Conservation (phyloP, 2,797 vertebrate genomes). For the Melanotaenia parkinsoni region DNA sequence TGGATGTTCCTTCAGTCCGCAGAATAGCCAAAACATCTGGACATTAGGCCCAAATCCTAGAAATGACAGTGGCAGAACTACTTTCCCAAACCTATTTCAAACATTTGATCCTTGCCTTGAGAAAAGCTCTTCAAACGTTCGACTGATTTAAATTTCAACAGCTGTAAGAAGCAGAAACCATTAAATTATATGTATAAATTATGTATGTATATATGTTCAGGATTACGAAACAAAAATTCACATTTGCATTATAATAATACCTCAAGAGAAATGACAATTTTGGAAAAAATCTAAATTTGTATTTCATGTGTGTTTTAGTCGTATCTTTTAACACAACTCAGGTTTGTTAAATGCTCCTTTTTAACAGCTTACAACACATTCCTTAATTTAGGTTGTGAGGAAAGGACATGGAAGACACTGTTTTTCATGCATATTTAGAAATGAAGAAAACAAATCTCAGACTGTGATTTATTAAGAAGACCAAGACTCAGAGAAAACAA, state of each 20-base stretch:
- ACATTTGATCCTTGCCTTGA: neutral
- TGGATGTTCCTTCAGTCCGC: neutral
- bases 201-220: neutral
- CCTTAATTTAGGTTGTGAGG: neutral
- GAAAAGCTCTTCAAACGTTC: neutral
- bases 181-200: neutral
- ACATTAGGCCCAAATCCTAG: neutral
- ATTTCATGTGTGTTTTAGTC: neutral
- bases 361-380: neutral
- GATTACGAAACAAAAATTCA: neutral
- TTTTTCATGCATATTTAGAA: neutral
- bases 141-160: no score
- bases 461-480: neutral
- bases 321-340: neutral
- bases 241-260: neutral
- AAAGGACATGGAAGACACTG: neutral
- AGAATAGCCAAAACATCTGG: neutral
- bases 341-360: conserved; percentile 1
- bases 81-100: neutral
- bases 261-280: neutral
- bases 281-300: neutral
- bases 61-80: neutral
- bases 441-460: neutral
- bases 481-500: neutral
- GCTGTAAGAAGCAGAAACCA: neutral